These are phyloP conservation scores for Minunthozetes semirufus DNA, from an alignment of 2,888 invertebrate genomes.

Conservation along the genomic window DNA sequence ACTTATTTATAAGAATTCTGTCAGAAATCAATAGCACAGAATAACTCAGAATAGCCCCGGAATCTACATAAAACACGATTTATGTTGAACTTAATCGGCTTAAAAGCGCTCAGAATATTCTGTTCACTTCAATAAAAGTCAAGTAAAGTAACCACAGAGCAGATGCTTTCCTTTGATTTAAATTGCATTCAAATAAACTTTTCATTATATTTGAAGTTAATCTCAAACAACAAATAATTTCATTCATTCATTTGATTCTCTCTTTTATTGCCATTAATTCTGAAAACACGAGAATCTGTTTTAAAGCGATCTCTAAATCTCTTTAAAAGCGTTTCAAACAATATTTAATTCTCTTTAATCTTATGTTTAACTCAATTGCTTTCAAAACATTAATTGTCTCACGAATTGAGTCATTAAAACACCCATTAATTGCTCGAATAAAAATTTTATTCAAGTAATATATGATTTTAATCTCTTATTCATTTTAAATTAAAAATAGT, in stretches of 20 bases:
- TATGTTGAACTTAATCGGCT: not conserved
- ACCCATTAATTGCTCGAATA: no score
- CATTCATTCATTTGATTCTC: not conserved
- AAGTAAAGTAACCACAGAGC: not conserved
- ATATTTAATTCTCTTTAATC: no score
- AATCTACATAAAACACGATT: not conserved
- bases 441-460: no score
- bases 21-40: not conserved
- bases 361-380: no score
- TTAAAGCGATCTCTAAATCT: not conserved
- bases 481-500: no score
- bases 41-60: no score
- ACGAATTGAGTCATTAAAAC: no score
- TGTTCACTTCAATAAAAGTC: not conserved
- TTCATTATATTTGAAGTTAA: not conserved
- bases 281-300: not conserved
- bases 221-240: not conserved
- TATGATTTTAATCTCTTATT: no score
- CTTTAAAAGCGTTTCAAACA: no score
- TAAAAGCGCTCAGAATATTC: not conserved
- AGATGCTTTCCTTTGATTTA: slow-evolving; percentile 3
- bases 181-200: not conserved
- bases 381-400: no score
- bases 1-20: not conserved
- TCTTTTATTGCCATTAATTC: not conserved